These are phyloP conservation scores for Lepas anatifera DNA, from an alignment of 2,888 invertebrate genomes.

Conservation along the genomic window DNA sequence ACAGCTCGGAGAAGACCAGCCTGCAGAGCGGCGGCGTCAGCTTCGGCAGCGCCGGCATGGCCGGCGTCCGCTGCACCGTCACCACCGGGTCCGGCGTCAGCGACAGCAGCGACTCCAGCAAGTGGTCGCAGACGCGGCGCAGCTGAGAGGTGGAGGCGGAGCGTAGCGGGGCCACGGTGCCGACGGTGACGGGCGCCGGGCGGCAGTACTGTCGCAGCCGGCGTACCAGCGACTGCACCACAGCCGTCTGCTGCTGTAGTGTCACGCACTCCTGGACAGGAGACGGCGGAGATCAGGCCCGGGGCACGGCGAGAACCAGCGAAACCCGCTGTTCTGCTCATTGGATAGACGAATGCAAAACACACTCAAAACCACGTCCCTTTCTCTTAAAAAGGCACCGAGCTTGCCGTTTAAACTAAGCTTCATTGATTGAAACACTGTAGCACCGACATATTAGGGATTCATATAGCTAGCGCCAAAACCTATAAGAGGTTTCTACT, in stretches of 20 bases:
- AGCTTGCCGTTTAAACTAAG: too few species aligned
- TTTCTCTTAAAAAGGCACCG: too few species aligned
- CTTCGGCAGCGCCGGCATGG: conserved; percentile 48
- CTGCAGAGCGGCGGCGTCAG: background rate
- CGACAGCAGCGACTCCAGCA: conserved; percentile 17
- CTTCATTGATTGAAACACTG: too few species aligned
- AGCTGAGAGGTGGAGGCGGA: conserved; percentile 20
- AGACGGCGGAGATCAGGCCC: too few species aligned
- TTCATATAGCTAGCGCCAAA: too few species aligned
- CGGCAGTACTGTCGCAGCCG: conserved; percentile 41
- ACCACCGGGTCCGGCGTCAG: conserved; percentile 20
- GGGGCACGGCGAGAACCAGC: too few species aligned
- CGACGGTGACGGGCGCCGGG: conserved; percentile 40
- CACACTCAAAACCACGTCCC: too few species aligned
- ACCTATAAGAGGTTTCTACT: too few species aligned
- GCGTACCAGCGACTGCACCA: conserved; percentile 60
- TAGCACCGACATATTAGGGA: too few species aligned
- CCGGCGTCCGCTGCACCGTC: too few species aligned
- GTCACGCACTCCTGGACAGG: conserved; percentile 66
- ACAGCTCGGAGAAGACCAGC: conserved; percentile 37
- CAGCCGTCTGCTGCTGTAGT: conserved; percentile 77
- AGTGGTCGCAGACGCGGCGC: conserved; percentile 9
- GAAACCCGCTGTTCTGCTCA: too few species aligned
- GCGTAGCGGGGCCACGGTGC: conserved; percentile 34
- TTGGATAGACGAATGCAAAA: too few species aligned